Base-by-base conservation (phyloP, 1,140 invertebrate genomes). In the Chelonus insularis region DNA sequence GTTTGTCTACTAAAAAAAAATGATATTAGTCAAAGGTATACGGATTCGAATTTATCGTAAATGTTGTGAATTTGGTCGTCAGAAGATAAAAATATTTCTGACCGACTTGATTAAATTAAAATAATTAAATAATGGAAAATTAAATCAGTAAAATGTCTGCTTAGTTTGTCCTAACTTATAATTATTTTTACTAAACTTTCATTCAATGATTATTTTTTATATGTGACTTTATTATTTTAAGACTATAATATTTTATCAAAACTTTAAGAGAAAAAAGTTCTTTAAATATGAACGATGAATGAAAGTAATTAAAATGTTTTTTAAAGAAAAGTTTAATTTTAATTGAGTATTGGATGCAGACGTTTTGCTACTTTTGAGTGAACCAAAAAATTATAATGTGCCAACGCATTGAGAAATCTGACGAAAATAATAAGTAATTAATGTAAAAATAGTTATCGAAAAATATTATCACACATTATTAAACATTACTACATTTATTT, bases 391-490 rank as follows among this genome's bases (percentile, higher is more conserved):
- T 73, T 73, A 70, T 75, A 72, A 79, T 79, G 79, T 81, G 79
- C 79, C 79, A 81, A 79, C 69, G 70, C 72, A 66, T 74, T 77
- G 69, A 58, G 72, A 71, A 73, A 70, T 76, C 72, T 68, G 69
- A 59, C 69, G 39, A 55, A 61, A 76, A 68, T 29, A 66, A 69
- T 73, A n/a, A n/a, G n/a, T n/a, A 50, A 66, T 65, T 65, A 57
- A 39, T 20, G 56, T 59, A 51, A 39, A 20, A 52, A 25, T 50
- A 32, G 55, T 64, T 59, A 57, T 57, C 41, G 12, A 25, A 47
- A 52, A 51, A 63, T 23, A 51, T 45, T 60, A 57, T 65, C 36
- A 55, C 63, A 68, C 63, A 29, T 73, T 70, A 69, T 65, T 62
- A 62, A 66, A 72, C 37, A 63, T 67, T 68, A 68, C 69, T 70